These are phyloP conservation scores for Rotaria sp. DNA, from an alignment of 2,888 invertebrate genomes.

Conservation along the genomic window DNA sequence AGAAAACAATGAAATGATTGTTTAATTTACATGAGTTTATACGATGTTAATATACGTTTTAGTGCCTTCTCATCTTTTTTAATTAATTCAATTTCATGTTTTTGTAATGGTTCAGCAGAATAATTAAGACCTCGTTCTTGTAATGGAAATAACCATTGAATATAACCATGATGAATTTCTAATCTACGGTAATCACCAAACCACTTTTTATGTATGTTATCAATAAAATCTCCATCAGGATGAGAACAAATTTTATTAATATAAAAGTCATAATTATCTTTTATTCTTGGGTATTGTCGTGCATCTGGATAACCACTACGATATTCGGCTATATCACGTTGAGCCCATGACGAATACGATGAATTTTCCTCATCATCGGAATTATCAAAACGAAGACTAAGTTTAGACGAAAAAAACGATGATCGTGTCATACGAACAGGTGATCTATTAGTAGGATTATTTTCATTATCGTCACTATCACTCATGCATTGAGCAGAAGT, in stretches of 20 bases:
- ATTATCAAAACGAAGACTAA: background rate
- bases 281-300: background rate
- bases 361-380: background rate
- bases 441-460: background rate
- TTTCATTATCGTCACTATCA: background rate
- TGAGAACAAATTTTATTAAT: background rate
- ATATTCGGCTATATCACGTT: background rate
- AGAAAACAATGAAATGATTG: too few relatives aligned
- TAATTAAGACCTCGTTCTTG: conserved; percentile 49
- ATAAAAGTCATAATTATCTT: background rate
- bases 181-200: conserved; percentile 38
- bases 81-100: conserved; percentile 48
- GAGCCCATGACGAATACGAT: background rate
- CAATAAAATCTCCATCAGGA: conserved; percentile 41
- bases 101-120: conserved; percentile 48
- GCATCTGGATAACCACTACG: background rate
- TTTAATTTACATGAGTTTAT: background rate
- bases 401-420: background rate
- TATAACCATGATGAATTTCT: conserved; percentile 44
- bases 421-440: background rate
- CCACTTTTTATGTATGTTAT: conserved; percentile 42
- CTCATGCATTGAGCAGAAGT: too few relatives aligned
- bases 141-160: conserved; percentile 51
- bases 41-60: background rate
- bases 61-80: background rate